These are phyloP conservation scores for Myodes glareolus DNA, from an alignment of 2,113 vertebrate genomes.

Conservation along the genomic window DNA sequence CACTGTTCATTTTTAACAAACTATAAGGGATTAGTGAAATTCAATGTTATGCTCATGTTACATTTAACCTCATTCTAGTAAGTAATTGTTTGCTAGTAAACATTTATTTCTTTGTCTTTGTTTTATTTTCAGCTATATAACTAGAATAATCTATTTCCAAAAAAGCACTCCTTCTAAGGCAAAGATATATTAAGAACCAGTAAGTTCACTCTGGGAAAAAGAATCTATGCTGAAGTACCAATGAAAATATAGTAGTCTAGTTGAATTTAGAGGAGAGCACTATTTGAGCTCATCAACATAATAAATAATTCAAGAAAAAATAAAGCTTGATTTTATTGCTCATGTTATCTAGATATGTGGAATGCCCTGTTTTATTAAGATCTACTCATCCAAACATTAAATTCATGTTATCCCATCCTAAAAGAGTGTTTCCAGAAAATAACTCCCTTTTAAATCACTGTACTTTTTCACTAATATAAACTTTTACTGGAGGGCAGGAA, in stretches of 20 bases:
- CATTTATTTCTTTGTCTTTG: background rate
- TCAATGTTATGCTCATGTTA: background rate
- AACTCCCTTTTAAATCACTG: background rate
- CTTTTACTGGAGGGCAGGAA: too few relatives aligned
- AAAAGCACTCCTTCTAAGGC: background rate
- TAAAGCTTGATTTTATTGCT: conserved; percentile 3
- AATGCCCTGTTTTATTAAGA: background rate
- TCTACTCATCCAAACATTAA: background rate
- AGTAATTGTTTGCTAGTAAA: background rate
- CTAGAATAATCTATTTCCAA: background rate
- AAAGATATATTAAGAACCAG: background rate
- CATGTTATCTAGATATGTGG: background rate
- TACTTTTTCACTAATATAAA: background rate
- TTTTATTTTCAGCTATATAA: background rate
- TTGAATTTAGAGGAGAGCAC: background rate
- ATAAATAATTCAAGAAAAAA: background rate
- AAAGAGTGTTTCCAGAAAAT: background rate
- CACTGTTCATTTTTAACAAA: background rate
- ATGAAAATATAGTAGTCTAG: background rate
- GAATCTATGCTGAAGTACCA: background rate
- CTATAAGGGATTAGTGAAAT: background rate
- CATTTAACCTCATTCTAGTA: background rate
- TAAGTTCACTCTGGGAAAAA: background rate
- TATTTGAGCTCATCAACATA: conserved; percentile 11
- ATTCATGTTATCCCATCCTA: background rate